Percentiles rank a stretch among this genome's conserved stretches.
These are phyloP conservation scores for Cynodonichthys magdalenae DNA, from an alignment of 2,797 vertebrate genomes.

Conservation along the genomic window DNA sequence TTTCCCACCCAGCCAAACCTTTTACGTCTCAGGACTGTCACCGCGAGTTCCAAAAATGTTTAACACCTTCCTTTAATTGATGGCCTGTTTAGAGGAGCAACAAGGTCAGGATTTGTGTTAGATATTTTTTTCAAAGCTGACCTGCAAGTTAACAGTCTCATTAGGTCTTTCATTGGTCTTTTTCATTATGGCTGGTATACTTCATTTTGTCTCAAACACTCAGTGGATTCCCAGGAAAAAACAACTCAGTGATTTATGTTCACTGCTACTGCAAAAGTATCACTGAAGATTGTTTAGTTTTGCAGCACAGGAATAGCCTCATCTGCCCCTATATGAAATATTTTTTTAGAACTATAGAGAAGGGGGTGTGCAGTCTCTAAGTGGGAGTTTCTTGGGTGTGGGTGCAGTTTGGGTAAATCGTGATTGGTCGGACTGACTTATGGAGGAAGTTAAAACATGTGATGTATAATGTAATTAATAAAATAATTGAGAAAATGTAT, in stretches of 20 bases:
- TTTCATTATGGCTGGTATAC: slow-evolving; percentile 33
- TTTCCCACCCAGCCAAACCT: slow-evolving; percentile 46
- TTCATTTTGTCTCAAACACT: slow-evolving; percentile 41
- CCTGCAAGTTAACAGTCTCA: slow-evolving; percentile 39
- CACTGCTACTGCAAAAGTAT: neutral
- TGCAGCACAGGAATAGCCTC: neutral
- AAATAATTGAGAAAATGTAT: too few relatives aligned
- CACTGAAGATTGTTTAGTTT: neutral
- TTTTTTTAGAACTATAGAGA: too few relatives aligned
- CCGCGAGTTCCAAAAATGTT: slow-evolving; percentile 33
- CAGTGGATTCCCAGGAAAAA: slow-evolving; percentile 35
- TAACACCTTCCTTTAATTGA: slow-evolving; percentile 56
- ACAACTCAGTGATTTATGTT: slow-evolving; percentile 50
- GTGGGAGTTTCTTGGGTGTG: too few relatives aligned
- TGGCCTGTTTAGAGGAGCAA: slow-evolving; percentile 27
- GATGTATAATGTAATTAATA: too few relatives aligned
- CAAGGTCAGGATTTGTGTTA: slow-evolving; percentile 45
- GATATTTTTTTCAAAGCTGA: slow-evolving; percentile 54
- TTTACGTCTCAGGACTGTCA: slow-evolving; percentile 49
- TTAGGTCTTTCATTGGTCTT: slow-evolving; percentile 27
- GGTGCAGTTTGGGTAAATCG: too few relatives aligned
- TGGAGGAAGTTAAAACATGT: too few relatives aligned
- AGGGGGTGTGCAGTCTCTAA: too few relatives aligned
- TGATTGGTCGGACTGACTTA: too few relatives aligned
- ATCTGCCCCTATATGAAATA: too few relatives aligned